These are phyloP conservation scores for Horisme vitalbata DNA, from an alignment of 2,888 invertebrate genomes.

Conservation along the genomic window DNA sequence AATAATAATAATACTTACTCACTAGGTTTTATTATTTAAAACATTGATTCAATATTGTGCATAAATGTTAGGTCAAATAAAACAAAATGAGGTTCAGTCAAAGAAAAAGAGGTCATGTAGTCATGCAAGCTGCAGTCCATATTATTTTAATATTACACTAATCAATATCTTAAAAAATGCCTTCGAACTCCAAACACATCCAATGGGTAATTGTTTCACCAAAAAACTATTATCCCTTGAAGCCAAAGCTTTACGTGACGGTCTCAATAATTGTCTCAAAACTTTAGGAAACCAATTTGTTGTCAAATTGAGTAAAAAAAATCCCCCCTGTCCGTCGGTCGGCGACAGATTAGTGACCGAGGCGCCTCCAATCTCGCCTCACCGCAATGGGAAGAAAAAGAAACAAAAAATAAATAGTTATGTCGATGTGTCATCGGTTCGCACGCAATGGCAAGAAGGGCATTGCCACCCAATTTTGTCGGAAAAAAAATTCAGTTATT, in stretches of 20 bases:
- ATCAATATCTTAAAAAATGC: too few species aligned
- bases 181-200: neutral
- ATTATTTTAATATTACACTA: too few species aligned
- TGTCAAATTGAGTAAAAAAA: slow-evolving; percentile 51
- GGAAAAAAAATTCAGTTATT: slow-evolving; percentile 8
- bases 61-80: too few species aligned
- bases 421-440: slow-evolving; percentile 64
- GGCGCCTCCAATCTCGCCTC: slow-evolving; percentile 65
- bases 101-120: too few species aligned
- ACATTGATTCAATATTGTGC: too few species aligned
- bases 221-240: slow-evolving; percentile 13
- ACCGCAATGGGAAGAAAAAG: slow-evolving; percentile 39
- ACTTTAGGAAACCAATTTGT: slow-evolving; percentile 48
- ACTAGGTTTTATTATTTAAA: too few species aligned
- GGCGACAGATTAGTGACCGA: slow-evolving; percentile 67
- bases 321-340: slow-evolving; percentile 44
- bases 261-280: slow-evolving; percentile 37
- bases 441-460: slow-evolving; percentile 53
- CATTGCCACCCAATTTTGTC: slow-evolving; percentile 47
- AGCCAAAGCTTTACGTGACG: slow-evolving; percentile 29
- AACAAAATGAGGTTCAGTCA: too few species aligned
- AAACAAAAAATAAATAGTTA: slow-evolving; percentile 52
- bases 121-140: too few species aligned
- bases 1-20: too few species aligned
- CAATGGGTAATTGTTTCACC: neutral